phyloP scores from a whole-genome alignment of 2,888 invertebrate genomes.

The Zhuqinia jingwanae region DNA sequence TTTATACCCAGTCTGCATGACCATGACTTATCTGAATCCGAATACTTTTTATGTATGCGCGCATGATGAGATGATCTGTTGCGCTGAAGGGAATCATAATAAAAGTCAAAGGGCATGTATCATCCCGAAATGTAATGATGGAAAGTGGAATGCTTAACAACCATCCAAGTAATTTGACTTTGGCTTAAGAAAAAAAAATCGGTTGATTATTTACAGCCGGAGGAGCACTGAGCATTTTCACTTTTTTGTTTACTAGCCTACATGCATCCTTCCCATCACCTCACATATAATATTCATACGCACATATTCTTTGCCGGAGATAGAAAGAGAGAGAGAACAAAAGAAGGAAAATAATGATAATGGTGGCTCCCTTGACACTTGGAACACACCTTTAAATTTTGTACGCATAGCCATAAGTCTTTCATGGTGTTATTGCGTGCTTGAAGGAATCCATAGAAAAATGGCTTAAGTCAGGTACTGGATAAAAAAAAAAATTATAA shows the following conservation, averaged over 20 bases:
- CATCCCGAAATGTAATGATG: slow-evolving; percentile 24
- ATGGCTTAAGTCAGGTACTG: not conserved
- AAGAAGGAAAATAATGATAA: slow-evolving; percentile 29
- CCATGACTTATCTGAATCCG: slow-evolving; percentile 25
- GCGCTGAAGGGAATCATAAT: slow-evolving; percentile 55
- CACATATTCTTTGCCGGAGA: not conserved
- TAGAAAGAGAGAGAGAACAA: slow-evolving; percentile 9
- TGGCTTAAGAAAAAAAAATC: slow-evolving; percentile 29
- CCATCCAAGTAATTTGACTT: not conserved
- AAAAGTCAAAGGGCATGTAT: slow-evolving; percentile 63
- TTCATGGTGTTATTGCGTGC: slow-evolving; percentile 31
- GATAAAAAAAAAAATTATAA: slow-evolving; percentile 5
- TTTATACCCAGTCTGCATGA: not conserved
- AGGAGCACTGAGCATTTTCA: slow-evolving; percentile 35
- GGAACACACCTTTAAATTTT: slow-evolving; percentile 48
- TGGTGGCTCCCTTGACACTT: slow-evolving; percentile 49
- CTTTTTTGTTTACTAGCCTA: slow-evolving; percentile 14
- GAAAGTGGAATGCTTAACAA: slow-evolving; percentile 31
- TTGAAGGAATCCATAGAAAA: slow-evolving; percentile 30
- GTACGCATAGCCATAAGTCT: slow-evolving; percentile 22
- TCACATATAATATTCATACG: not conserved
- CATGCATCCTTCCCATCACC: slow-evolving; percentile 8
- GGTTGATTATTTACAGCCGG: slow-evolving; percentile 52
- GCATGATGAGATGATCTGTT: not conserved
- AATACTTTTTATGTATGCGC: not conserved